Evolutionary conservation across 2,113 vertebrate genomes (phyloP).

Genomic region (Macrotus californicus): DNA sequence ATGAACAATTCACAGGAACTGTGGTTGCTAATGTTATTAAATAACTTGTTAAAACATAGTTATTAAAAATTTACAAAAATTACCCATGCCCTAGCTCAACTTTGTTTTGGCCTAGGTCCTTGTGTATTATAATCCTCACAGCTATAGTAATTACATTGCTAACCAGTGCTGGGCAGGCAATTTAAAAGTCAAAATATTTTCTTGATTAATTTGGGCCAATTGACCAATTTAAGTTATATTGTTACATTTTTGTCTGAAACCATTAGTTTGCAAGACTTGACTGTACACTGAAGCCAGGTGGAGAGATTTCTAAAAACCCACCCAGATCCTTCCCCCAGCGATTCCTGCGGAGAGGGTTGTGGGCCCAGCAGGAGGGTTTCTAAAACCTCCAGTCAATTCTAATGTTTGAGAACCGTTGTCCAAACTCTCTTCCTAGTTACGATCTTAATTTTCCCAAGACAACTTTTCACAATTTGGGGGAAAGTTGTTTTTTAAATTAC

Average conservation of each 20-base stretch:
- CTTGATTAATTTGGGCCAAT: neutral
- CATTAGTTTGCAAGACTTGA: neutral
- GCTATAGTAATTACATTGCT: neutral
- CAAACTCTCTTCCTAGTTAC: neutral
- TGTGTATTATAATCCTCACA: neutral
- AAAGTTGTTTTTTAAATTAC: neutral
- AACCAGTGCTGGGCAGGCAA: neutral
- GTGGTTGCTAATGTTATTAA: constrained; percentile 7
- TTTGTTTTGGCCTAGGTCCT: neutral
- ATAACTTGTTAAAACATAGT: neutral
- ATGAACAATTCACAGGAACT: neutral
- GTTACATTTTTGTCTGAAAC: neutral
- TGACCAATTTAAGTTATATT: neutral
- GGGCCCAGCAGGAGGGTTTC: neutral
- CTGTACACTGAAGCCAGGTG: neutral
- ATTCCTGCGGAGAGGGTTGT: neutral
- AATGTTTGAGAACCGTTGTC: neutral
- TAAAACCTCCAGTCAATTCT: neutral
- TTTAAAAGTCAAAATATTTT: constrained; percentile 23
- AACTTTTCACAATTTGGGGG: neutral
- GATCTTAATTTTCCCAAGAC: neutral
- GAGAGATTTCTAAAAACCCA: neutral
- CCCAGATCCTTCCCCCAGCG: neutral
- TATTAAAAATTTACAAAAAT: neutral
- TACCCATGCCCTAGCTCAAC: neutral